Conservation (phyloP, 2,797 vertebrate species). For the Erithacus rubecula region DNA sequence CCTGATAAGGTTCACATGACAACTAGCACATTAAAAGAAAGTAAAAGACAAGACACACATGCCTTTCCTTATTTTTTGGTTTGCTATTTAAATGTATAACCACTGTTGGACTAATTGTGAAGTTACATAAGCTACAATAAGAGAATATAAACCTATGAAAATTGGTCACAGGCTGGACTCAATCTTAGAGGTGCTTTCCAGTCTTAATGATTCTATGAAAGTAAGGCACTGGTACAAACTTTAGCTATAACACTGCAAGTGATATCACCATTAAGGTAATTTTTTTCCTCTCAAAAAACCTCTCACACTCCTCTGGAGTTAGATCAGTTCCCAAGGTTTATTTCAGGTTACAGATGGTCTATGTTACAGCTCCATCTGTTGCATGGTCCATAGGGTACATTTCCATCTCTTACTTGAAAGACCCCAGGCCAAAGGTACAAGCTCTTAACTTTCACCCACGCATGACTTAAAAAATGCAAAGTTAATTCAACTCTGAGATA, state of each 20-base stretch:
- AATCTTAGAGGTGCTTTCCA: neutral
- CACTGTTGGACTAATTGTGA: neutral
- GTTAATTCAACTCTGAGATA: neutral
- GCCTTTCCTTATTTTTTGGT: neutral
- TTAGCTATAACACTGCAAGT: neutral
- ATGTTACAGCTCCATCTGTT: neutral
- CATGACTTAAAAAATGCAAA: neutral
- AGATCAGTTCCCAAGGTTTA: neutral
- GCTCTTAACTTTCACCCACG: neutral
- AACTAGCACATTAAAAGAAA: neutral
- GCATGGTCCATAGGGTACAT: neutral
- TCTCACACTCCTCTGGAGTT: neutral
- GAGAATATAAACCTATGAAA: neutral
- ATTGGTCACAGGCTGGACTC: neutral
- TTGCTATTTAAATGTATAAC: neutral
- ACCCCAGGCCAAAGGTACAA: neutral
- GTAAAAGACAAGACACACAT: neutral
- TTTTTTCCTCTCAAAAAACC: neutral
- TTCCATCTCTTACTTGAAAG: neutral
- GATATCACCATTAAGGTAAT: neutral
- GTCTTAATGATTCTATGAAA: neutral
- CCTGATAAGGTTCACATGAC: neutral
- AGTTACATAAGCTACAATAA: neutral
- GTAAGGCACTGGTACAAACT: neutral
- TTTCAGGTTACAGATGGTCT: neutral